Percentiles rank a stretch among this genome's conserved stretches.
phyloP scores from a whole-genome alignment of 2,113 vertebrate species.

The Gasterosteus nipponicus region DNA sequence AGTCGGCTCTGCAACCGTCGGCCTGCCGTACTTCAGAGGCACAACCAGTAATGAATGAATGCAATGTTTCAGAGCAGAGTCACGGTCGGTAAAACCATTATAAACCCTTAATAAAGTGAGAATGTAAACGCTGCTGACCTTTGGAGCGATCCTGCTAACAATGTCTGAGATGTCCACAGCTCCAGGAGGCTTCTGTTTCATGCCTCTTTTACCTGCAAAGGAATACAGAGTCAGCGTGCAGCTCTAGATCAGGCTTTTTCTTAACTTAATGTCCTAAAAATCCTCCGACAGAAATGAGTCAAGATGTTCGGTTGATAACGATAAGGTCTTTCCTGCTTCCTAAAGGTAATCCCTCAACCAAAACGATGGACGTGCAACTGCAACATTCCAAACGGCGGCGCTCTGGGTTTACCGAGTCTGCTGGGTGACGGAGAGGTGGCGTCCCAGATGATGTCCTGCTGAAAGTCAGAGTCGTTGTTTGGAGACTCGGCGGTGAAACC shows the following conservation, averaged over 20 bases:
- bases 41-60: background rate
- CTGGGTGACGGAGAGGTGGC: conserved; percentile 71
- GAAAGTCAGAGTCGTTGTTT: conserved; percentile 69
- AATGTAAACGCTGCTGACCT: conserved; percentile 79
- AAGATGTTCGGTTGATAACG: background rate
- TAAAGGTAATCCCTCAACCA: background rate
- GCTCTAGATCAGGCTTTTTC: background rate
- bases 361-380: no score
- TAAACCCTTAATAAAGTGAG: no score
- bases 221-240: background rate
- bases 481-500: conserved; percentile 69
- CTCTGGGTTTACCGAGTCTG: conserved; percentile 48
- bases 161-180: conserved; percentile 90
- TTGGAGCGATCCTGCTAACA: conserved; percentile 93
- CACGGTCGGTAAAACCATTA: background rate
- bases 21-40: conserved; percentile 80
- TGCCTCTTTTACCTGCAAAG: conserved; percentile 80
- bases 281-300: background rate
- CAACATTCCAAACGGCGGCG: no score
- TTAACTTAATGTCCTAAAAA: background rate
- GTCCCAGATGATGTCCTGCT: conserved; percentile 84
- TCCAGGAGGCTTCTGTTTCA: conserved; percentile 56
- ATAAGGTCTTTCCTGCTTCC: background rate
- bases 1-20: conserved; percentile 78
- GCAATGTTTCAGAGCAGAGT: background rate